A percentile compares a stretch with the other conserved stretches of the same genome.
Conservation (phyloP, 2,888 invertebrate species). For the Diaperis boleti region DNA sequence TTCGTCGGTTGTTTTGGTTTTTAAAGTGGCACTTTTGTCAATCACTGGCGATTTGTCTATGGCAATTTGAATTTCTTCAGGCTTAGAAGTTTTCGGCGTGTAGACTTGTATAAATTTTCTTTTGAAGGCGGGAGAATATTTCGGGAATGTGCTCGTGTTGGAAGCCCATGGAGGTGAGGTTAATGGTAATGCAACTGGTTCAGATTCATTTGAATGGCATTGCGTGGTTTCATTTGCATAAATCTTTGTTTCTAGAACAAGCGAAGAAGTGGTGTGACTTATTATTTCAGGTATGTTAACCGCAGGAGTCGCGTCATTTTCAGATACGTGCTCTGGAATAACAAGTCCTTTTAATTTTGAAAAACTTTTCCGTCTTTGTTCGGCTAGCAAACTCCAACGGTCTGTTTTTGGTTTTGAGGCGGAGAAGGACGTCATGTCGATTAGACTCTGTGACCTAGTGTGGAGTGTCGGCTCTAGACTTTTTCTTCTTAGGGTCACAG, state of each 20-base stretch:
- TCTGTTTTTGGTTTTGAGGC: constrained; percentile 61
- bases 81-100: constrained; percentile 32
- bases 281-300: constrained; percentile 87
- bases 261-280: constrained; percentile 65
- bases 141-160: constrained; percentile 73
- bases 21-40: constrained; percentile 46
- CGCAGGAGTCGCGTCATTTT: constrained; percentile 72
- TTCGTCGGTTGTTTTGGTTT: constrained; percentile 50
- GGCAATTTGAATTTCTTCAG: constrained; percentile 20
- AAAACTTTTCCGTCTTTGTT: constrained; percentile 84
- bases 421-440: constrained; percentile 63
- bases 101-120: constrained; percentile 80
- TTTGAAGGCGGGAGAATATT: constrained; percentile 87
- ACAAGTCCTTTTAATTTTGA: constrained; percentile 89
- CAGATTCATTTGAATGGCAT: constrained; percentile 54
- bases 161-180: constrained; percentile 61
- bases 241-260: constrained; percentile 49
- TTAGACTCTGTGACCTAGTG: constrained; percentile 68
- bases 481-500: constrained; percentile 34
- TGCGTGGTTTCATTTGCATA: constrained; percentile 43
- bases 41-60: constrained; percentile 17
- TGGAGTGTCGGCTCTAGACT: constrained; percentile 55
- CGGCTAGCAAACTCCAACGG: constrained; percentile 80
- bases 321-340: constrained; percentile 80
- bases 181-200: constrained; percentile 47